phyloP scores from a whole-genome alignment of 2,797 vertebrate genomes.

The Podarcis lilfordi region DNA sequence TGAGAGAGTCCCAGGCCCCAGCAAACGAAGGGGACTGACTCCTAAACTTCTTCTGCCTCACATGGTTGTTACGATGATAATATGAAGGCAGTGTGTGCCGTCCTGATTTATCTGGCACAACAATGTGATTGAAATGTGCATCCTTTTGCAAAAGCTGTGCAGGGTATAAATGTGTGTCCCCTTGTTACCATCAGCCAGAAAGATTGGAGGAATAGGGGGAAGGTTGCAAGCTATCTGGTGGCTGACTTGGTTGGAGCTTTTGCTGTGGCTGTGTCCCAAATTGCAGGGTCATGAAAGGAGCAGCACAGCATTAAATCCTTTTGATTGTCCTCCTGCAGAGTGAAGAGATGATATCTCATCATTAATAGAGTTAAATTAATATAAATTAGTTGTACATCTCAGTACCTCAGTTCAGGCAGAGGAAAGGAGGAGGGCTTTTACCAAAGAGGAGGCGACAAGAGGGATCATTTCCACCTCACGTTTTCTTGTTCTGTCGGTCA shows the following conservation, averaged over 20 bases:
- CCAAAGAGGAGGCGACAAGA: slow-evolving; percentile 64
- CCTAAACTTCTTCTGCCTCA: background rate
- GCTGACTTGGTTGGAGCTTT: background rate
- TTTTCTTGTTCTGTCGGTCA: slow-evolving; percentile 71
- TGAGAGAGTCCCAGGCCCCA: background rate
- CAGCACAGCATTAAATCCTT: slow-evolving; percentile 70
- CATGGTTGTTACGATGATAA: background rate
- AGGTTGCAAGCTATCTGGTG: background rate
- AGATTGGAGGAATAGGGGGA: background rate
- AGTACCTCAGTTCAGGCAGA: slow-evolving; percentile 70
- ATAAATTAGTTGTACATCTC: slow-evolving; percentile 75
- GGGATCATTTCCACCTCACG: slow-evolving; percentile 70
- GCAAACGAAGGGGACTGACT: background rate
- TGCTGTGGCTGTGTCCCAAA: slow-evolving; percentile 46
- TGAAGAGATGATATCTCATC: slow-evolving; percentile 78
- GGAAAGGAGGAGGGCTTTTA: slow-evolving; percentile 63
- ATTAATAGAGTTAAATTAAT: slow-evolving; percentile 83
- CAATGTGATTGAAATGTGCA: background rate
- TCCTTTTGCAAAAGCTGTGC: background rate
- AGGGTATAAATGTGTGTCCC: slow-evolving; percentile 12
- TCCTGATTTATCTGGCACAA: background rate
- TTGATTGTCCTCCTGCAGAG: slow-evolving; percentile 69
- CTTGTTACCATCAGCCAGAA: fast-evolving
- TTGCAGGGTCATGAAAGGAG: slow-evolving; percentile 40
- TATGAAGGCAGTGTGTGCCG: background rate